Percentiles rank a stretch among this genome's conserved stretches.
phyloP scores from a whole-genome alignment of 2,797 vertebrate species.

The Tenualosa ilisha region DNA sequence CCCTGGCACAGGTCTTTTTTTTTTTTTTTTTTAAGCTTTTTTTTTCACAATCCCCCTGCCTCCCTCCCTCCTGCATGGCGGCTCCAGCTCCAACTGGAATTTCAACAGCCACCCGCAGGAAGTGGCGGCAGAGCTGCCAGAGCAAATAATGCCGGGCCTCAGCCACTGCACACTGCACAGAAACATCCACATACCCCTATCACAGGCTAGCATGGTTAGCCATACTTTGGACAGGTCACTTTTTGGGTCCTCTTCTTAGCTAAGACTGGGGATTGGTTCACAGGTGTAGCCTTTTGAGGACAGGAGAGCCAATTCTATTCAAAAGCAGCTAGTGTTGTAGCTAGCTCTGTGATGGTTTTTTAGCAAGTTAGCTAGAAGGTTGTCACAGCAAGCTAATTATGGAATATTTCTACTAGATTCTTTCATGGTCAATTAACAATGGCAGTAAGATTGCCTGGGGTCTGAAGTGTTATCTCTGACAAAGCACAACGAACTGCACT shows the following conservation, averaged over 20 bases:
- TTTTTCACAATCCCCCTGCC: background rate
- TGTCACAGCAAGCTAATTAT: background rate
- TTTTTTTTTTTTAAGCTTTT: background rate
- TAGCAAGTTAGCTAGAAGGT: background rate
- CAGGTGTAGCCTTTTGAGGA: background rate
- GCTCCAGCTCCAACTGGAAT: slow-evolving; percentile 29
- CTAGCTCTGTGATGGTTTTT: background rate
- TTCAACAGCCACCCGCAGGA: slow-evolving; percentile 39
- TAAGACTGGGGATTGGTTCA: background rate
- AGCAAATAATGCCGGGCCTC: slow-evolving; percentile 14
- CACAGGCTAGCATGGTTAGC: background rate
- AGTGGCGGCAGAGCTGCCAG: slow-evolving; percentile 20
- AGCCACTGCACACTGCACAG: slow-evolving; percentile 3
- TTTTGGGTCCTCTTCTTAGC: background rate
- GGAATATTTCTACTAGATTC: background rate
- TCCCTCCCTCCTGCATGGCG: background rate
- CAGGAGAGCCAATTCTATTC: background rate
- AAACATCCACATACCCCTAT: background rate
- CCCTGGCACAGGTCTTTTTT: background rate
- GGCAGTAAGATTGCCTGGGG: background rate
- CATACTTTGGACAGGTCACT: background rate
- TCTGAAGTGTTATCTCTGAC: background rate
- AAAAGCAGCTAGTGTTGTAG: background rate
- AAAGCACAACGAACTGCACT: no score
- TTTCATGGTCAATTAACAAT: background rate